Evolutionary conservation across 2,113 vertebrate genomes (phyloP).

Genomic region (Galeopterus variegatus): DNA sequence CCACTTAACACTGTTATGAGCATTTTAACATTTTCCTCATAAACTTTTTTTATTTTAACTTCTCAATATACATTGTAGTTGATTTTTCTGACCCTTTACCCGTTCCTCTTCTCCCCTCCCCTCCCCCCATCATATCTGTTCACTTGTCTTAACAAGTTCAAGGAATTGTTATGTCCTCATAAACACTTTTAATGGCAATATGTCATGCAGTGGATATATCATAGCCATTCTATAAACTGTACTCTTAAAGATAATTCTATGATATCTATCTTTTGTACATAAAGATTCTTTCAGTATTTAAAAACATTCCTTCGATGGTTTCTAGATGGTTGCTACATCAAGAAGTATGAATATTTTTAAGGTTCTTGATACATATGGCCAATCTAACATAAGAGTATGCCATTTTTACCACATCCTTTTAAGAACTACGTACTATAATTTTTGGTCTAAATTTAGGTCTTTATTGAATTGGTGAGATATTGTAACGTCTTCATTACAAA

Average conservation of each 20-base stretch:
- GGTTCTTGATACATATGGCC: background rate
- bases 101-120: too few species aligned
- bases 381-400: background rate
- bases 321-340: background rate
- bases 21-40: conserved; percentile 33
- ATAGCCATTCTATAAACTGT: background rate
- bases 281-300: background rate
- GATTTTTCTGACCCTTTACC: too few species aligned
- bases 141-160: too few species aligned
- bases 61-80: too few species aligned
- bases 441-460: background rate
- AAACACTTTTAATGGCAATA: conserved; percentile 9
- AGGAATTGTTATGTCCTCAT: background rate
- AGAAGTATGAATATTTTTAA: background rate
- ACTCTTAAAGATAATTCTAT: background rate
- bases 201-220: background rate
- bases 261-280: background rate
- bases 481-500: background rate
- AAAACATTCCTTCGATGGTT: background rate
- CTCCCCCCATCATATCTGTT: too few species aligned
- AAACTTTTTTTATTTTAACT: background rate
- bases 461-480: background rate
- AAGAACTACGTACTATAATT: background rate
- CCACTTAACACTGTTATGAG: background rate
- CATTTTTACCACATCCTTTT: background rate